Conservation (phyloP, 2,888 invertebrate species). For the Acleris laterana region DNA sequence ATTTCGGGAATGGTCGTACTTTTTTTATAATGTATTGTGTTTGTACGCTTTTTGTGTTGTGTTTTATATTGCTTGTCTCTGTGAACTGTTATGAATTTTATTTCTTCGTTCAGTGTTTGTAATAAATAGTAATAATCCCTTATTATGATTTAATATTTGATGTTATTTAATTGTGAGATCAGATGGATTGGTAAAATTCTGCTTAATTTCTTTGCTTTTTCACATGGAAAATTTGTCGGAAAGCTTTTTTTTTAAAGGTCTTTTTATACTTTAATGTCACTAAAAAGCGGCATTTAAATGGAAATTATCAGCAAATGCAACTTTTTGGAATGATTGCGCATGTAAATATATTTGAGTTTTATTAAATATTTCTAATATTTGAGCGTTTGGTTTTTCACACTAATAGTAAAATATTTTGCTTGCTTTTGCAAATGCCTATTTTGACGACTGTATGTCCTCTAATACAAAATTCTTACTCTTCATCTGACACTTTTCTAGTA, state of each 20-base stretch:
- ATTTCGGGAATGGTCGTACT: constrained; percentile 38
- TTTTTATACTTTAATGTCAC: too few species aligned
- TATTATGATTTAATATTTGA: background rate
- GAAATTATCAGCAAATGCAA: background rate
- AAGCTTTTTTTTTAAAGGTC: too few species aligned
- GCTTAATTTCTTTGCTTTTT: too few species aligned
- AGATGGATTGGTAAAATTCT: too few species aligned
- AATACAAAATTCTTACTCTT: too few species aligned
- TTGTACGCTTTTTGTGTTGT: constrained; percentile 31
- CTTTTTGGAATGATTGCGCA: background rate
- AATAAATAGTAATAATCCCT: background rate
- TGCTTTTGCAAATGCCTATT: background rate
- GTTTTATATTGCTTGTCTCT: constrained; percentile 38
- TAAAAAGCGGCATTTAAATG: too few species aligned
- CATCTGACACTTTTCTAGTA: background rate
- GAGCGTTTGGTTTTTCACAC: background rate
- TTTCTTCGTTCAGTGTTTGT: background rate
- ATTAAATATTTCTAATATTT: constrained; percentile 9
- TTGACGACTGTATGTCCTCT: too few species aligned
- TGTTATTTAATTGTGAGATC: too few species aligned
- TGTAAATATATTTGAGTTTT: constrained; percentile 6
- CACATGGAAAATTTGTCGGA: too few species aligned
- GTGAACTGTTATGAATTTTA: constrained; percentile 16
- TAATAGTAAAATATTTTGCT: background rate
- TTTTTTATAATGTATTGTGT: constrained; percentile 40